Evolutionary conservation across 2,888 invertebrate species (phyloP).

Genomic region (Pristionchus mayeri): DNA sequence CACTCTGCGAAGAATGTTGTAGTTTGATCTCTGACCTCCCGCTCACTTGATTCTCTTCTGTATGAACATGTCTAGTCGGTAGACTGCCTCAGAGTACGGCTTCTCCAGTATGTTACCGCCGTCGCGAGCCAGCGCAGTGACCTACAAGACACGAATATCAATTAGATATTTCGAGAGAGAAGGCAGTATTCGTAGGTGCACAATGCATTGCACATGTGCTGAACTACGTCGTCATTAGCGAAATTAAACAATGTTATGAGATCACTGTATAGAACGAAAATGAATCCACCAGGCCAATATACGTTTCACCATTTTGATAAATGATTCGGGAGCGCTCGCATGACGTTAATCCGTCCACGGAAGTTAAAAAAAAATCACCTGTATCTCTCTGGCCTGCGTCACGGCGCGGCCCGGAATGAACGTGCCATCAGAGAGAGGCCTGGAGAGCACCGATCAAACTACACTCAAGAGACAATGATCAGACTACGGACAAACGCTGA

Average conservation of each 20-base stretch:
- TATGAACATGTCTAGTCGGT: conserved; percentile 71
- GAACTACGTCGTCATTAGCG: too few relatives aligned
- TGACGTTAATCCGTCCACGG: too few relatives aligned
- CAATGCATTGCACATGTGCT: too few relatives aligned
- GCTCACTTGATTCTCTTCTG: conserved; percentile 59
- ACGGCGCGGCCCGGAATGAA: conserved; percentile 76
- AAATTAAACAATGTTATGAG: too few relatives aligned
- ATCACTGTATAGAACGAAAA: too few relatives aligned
- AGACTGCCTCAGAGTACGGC: conserved; percentile 76
- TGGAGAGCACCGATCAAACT: conserved; percentile 65
- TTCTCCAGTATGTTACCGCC: conserved; percentile 86
- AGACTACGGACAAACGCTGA: conserved; percentile 50
- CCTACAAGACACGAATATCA: conserved; percentile 54
- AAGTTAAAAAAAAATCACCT: too few relatives aligned
- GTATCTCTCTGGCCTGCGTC: conserved; percentile 74
- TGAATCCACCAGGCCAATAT: too few relatives aligned
- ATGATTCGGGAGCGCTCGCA: too few relatives aligned
- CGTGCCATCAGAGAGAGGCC: conserved; percentile 74
- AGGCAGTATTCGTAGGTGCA: too few relatives aligned
- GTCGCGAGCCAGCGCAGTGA: conserved; percentile 88
- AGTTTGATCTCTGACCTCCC: not conserved
- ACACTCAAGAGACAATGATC: conserved; percentile 60
- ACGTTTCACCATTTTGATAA: too few relatives aligned
- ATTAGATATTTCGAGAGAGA: too few relatives aligned
- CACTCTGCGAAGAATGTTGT: conserved; percentile 52